phyloP scores from a whole-genome alignment of 2,113 vertebrate species.

The Thalassoma bifasciatum region DNA sequence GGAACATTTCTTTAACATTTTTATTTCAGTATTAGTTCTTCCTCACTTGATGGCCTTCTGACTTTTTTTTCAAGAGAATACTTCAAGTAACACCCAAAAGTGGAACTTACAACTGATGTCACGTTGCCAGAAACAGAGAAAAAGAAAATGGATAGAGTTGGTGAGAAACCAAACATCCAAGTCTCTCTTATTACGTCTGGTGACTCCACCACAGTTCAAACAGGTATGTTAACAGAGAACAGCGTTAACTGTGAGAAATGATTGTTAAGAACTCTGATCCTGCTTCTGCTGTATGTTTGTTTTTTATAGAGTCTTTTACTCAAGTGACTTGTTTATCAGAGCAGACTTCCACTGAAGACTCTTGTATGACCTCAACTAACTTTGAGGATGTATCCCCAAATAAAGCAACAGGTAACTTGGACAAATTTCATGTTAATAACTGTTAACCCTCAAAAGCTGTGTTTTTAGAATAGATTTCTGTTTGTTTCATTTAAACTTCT shows the following conservation, averaged over 20 bases:
- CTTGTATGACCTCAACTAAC: slow-evolving; percentile 28
- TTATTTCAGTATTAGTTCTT: background rate
- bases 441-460: background rate
- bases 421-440: background rate
- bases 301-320: slow-evolving; percentile 25
- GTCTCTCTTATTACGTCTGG: background rate
- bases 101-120: slow-evolving; percentile 39
- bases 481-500: background rate
- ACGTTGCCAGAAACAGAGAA: slow-evolving; percentile 6
- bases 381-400: slow-evolving; percentile 13
- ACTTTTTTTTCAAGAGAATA: background rate
- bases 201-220: background rate
- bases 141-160: slow-evolving; percentile 19
- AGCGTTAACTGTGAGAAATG: background rate
- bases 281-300: background rate
- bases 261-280: background rate
- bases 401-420: slow-evolving; percentile 20
- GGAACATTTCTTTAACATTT: background rate
- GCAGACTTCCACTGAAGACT: slow-evolving; percentile 37
- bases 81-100: background rate
- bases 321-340: slow-evolving; percentile 37
- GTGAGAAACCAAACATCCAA: background rate
- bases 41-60: no score
- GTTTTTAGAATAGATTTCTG: background rate
- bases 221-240: slow-evolving; percentile 33